Base-by-base conservation (phyloP, 2,888 invertebrate species). In the Hirtodrosophila duncani region DNA sequence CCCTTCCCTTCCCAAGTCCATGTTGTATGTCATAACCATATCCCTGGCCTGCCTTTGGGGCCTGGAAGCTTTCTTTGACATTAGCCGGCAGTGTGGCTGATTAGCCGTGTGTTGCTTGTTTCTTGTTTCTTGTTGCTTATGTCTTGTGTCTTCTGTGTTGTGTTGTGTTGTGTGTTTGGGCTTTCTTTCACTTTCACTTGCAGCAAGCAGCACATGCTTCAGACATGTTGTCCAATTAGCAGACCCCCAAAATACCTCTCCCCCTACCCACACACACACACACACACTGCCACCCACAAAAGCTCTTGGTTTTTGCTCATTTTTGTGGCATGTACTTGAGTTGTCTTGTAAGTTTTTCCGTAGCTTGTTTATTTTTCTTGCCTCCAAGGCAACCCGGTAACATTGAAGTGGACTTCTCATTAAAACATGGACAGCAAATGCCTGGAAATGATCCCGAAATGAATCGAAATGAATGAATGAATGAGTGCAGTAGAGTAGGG, bases 191-290 rank as follows among this genome's bases (percentile, higher is more conserved):
- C 49, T 52, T 33, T 43, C 43, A 43, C 43, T 34, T 27, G 16
- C 18, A 8, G 10, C 8, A 26, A 21, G 27, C 36, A 18, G 30
- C 33, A 13, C 21, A 29, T 27, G 45, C 31, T 23, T 17, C 13
- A 41, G 57, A 55, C 67, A 63, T 59, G 52, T 42, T 59, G 79
- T 78, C 70, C 70, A 70, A 70, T 70, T 70, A 70, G 79, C 69
- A 39, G 48, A n/a, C 31, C 50, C 39, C 27, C 42, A 30, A 52
- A 24, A 42, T 53, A 29, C 52, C 21, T 46, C 16, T 14, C 33
- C 1, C 20, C 34, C 11, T 21, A 6, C n/a, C 23, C 10, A 18
- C 27, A 18, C 27, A 29, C 34, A 26, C 14, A 37, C 16, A 50
- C 24, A 18, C 11, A 4, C n/a, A 10, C 24, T 18, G 26, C 6